Evolutionary conservation across 2,888 invertebrate species (phyloP).

Genomic region (Eristalis pertinax): DNA sequence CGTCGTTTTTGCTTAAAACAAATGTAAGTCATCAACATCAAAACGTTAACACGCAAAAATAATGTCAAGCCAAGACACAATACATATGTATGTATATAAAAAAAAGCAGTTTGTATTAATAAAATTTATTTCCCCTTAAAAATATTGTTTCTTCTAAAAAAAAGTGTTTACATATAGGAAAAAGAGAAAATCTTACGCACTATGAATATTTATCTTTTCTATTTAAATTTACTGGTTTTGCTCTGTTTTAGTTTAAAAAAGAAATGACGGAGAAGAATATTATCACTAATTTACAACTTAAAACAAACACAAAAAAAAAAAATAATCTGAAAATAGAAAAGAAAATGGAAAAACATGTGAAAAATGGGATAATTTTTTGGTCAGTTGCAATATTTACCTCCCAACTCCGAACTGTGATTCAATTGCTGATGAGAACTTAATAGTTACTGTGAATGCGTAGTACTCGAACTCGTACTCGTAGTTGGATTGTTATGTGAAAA

Average conservation of each 20-base stretch:
- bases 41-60: neutral
- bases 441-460: conserved; percentile 66
- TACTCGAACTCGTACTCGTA: conserved; percentile 51
- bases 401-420: conserved; percentile 43
- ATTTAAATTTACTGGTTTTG: conserved; percentile 28
- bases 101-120: neutral
- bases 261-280: conserved; percentile 54
- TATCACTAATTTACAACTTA: conserved; percentile 62
- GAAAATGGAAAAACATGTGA: neutral
- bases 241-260: conserved; percentile 25
- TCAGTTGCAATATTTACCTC: conserved; percentile 34
- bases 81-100: no score
- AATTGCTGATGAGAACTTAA: conserved; percentile 50
- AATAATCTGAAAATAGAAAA: conserved; percentile 35
- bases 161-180: conserved; percentile 28
- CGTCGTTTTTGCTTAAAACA: no score
- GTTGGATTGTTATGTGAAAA: conserved; percentile 52
- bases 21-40: no score
- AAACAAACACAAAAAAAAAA: conserved; percentile 28
- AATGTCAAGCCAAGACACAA: neutral
- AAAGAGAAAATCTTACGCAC: conserved; percentile 42
- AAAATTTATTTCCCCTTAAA: conserved; percentile 23
- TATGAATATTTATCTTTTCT: conserved; percentile 42
- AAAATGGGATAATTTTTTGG: neutral
- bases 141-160: conserved; percentile 23